A percentile compares a stretch with the other conserved stretches of the same genome.
Evolutionary conservation across 2,888 invertebrate genomes (phyloP).

Genomic region (Steinernema carpocapsae): DNA sequence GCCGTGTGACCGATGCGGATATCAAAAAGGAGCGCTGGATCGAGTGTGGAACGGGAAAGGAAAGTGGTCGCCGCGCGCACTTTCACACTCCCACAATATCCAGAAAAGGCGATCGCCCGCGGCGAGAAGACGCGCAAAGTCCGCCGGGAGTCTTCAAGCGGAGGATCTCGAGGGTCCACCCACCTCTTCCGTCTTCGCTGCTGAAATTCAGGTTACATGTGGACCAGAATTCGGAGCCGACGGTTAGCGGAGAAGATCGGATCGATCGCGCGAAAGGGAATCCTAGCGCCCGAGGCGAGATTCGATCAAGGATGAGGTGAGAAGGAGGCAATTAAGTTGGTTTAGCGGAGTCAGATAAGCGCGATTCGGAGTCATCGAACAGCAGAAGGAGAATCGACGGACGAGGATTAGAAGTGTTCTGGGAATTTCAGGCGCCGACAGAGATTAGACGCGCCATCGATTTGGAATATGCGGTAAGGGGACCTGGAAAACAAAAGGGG

Average conservation of each 20-base stretch:
- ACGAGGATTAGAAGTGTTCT: no score
- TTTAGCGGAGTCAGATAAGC: neutral
- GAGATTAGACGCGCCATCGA: no score
- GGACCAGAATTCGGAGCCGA: neutral
- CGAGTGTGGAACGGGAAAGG: neutral
- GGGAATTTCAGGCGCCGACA: no score
- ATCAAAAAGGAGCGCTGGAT: neutral
- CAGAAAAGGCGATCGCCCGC: conserved; percentile 33
- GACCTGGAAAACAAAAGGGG: no score
- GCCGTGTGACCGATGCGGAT: conserved; percentile 25
- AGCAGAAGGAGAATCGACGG: neutral
- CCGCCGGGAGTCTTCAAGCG: neutral
- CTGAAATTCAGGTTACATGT: conserved; percentile 29
- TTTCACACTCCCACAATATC: conserved; percentile 31
- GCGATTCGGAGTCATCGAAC: neutral
- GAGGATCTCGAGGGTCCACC: neutral
- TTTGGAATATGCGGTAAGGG: no score
- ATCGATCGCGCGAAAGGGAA: conserved; percentile 18
- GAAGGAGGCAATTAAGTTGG: neutral
- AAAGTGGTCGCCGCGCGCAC: conserved; percentile 23
- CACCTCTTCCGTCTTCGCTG: conserved; percentile 24
- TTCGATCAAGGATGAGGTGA: neutral
- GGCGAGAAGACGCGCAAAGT: conserved; percentile 23
- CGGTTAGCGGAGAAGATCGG: neutral
- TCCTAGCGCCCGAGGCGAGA: neutral